Percentiles rank a stretch among this genome's conserved stretches.
These are phyloP conservation scores for Phaethornis superciliosus DNA, from an alignment of 2,113 vertebrate genomes.

Conservation along the genomic window DNA sequence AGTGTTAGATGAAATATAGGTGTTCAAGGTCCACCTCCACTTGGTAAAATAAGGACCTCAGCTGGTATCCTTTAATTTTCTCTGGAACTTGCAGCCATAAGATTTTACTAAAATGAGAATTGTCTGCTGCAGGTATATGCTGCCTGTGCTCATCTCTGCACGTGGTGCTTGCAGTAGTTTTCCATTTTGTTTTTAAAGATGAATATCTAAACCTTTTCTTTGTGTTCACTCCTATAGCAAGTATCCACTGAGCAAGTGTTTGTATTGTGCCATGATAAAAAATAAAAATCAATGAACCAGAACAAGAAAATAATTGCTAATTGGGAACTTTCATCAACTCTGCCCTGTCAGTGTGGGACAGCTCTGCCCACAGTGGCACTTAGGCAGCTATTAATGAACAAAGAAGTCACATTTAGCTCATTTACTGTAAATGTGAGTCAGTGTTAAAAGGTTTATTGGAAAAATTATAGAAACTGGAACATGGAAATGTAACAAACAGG, in stretches of 20 bases:
- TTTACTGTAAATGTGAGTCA: neutral
- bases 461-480: neutral
- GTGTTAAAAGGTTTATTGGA: neutral
- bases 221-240: neutral
- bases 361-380: neutral
- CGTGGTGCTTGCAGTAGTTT: neutral
- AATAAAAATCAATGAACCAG: neutral
- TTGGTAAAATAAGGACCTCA: neutral
- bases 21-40: neutral
- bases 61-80: neutral
- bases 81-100: neutral
- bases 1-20: neutral
- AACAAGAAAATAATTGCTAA: neutral
- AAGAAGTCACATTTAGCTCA: neutral
- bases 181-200: neutral
- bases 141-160: neutral
- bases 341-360: neutral
- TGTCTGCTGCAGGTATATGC: neutral
- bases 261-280: neutral
- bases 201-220: neutral
- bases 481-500: neutral
- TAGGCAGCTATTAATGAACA: rapidly evolving
- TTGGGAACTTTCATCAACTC: neutral
- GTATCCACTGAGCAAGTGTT: neutral
- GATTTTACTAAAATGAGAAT: neutral